Percentiles rank a stretch among this genome's conserved stretches.
These are phyloP conservation scores for Prionailurus viverrinus DNA, from an alignment of 2,113 vertebrate species.

Conservation along the genomic window DNA sequence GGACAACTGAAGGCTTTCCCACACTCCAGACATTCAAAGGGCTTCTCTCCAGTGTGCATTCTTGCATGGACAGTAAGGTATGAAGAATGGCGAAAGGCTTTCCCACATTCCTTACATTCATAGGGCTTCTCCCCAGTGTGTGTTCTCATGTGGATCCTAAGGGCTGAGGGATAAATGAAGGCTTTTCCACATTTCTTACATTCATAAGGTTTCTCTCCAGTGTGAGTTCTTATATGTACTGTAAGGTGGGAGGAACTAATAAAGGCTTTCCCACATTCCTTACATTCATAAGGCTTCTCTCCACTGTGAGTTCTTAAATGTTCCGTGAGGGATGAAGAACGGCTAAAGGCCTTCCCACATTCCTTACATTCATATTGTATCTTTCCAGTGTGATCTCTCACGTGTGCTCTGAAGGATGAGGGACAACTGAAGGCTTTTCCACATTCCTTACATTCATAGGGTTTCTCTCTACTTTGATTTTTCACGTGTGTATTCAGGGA, in stretches of 20 bases:
- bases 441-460: slow-evolving; percentile 72
- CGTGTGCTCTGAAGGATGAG: slow-evolving; percentile 34
- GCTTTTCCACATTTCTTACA: slow-evolving; percentile 90
- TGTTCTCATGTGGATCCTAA: slow-evolving; percentile 85
- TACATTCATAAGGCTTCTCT: slow-evolving; percentile 77
- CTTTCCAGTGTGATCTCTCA: slow-evolving; percentile 59
- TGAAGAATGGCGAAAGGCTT: slow-evolving; percentile 79
- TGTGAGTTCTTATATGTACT: slow-evolving; percentile 77
- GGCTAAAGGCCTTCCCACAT: slow-evolving; percentile 74
- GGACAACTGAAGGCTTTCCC: slow-evolving; percentile 76
- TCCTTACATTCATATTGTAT: slow-evolving; percentile 64
- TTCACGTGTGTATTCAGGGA: slow-evolving; percentile 88
- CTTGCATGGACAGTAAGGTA: slow-evolving; percentile 76
- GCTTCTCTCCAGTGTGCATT: slow-evolving; percentile 81
- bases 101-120: slow-evolving; percentile 81
- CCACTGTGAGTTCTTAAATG: slow-evolving; percentile 76
- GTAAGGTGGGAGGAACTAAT: slow-evolving; percentile 73
- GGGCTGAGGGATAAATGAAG: slow-evolving; percentile 87
- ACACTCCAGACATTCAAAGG: slow-evolving; percentile 76
- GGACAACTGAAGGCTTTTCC: slow-evolving; percentile 74
- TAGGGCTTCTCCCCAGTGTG: slow-evolving; percentile 81
- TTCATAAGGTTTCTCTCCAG: slow-evolving; percentile 83
- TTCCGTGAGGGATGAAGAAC: slow-evolving; percentile 56
- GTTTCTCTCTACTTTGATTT: slow-evolving; percentile 86
- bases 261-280: slow-evolving; percentile 75